A percentile compares a stretch with the other conserved stretches of the same genome.
phyloP scores from a whole-genome alignment of 2,888 invertebrate genomes.

The Ophion slaviceki region DNA sequence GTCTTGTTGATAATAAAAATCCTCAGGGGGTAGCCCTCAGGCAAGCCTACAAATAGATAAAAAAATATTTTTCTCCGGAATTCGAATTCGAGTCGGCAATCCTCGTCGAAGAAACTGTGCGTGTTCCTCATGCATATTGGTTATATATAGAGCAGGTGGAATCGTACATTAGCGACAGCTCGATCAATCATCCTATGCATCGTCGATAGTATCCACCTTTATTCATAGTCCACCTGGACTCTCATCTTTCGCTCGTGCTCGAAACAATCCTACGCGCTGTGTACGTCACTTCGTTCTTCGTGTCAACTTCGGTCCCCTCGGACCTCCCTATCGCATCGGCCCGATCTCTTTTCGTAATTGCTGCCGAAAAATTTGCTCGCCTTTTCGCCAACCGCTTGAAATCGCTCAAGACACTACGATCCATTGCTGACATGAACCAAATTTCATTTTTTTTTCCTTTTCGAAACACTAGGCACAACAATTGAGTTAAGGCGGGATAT shows the following conservation, averaged over 20 bases:
- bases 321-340: neutral
- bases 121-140: slow-evolving; percentile 26
- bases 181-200: slow-evolving; percentile 62
- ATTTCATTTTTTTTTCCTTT: neutral
- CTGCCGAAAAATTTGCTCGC: slow-evolving; percentile 45
- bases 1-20: neutral
- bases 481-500: no score
- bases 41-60: neutral
- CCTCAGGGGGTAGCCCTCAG: neutral
- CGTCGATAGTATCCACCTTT: slow-evolving; percentile 57
- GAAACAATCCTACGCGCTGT: slow-evolving; percentile 27
- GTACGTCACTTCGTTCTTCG: slow-evolving; percentile 19
- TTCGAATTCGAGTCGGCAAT: slow-evolving; percentile 61
- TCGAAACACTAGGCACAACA: neutral
- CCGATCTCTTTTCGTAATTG: slow-evolving; percentile 40
- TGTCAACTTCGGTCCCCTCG: slow-evolving; percentile 28
- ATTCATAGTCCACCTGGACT: slow-evolving; percentile 58
- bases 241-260: neutral
- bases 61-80: slow-evolving; percentile 44
- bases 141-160: slow-evolving; percentile 52
- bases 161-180: slow-evolving; percentile 26
- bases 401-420: neutral
- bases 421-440: no score
- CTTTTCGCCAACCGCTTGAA: neutral
- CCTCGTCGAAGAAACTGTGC: slow-evolving; percentile 54